Evolutionary conservation across 2,797 vertebrate species (phyloP).

Genomic region (Acestrorhynchus altus): DNA sequence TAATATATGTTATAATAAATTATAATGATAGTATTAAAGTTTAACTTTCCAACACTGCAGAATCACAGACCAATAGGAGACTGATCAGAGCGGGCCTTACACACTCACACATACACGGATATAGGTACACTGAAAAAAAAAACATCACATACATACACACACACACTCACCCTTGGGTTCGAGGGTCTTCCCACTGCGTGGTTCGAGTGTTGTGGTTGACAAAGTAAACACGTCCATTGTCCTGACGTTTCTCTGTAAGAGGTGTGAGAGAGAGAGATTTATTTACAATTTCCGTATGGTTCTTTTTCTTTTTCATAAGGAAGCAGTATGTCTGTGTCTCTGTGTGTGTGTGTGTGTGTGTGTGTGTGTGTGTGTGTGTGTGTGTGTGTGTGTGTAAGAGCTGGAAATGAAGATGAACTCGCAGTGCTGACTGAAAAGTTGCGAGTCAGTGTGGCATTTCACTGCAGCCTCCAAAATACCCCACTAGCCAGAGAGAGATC

Average conservation of each 20-base stretch:
- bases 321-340: too few relatives aligned
- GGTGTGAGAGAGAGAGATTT: too few relatives aligned
- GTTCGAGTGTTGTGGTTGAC: constrained; percentile 98
- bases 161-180: constrained; percentile 92
- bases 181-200: constrained; percentile 96
- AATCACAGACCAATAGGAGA: background rate
- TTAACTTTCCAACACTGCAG: too few relatives aligned
- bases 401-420: background rate
- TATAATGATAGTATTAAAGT: too few relatives aligned
- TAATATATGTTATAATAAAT: too few relatives aligned
- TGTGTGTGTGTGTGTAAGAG: background rate
- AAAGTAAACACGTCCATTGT: constrained; percentile 96
- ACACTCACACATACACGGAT: constrained; percentile 6
- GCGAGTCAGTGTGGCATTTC: constrained; percentile 72
- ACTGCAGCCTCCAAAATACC: constrained; percentile 47
- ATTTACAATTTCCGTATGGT: too few relatives aligned
- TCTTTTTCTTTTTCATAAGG: too few relatives aligned
- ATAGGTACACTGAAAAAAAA: background rate
- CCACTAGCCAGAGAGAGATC: background rate
- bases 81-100: background rate
- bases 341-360: too few relatives aligned
- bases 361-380: background rate
- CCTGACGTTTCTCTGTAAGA: constrained; percentile 92
- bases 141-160: background rate
- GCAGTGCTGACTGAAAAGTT: constrained; percentile 59